phyloP scores from a whole-genome alignment of 2,888 invertebrate genomes.

The Pocota personata region DNA sequence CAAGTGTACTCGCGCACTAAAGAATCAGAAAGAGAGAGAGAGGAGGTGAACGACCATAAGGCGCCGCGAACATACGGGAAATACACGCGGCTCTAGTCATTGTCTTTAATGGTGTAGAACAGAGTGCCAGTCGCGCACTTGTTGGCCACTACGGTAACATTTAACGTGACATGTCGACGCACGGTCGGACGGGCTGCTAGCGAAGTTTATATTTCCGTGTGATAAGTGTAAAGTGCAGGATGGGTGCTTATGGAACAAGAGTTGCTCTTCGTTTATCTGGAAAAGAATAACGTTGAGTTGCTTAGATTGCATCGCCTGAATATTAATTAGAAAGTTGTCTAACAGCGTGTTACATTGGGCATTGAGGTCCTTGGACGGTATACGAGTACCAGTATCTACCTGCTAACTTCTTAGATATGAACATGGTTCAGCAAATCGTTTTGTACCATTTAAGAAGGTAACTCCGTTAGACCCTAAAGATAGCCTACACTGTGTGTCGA shows the following conservation, averaged over 20 bases:
- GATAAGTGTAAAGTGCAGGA: conserved; percentile 38
- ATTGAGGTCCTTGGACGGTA: conserved; percentile 11
- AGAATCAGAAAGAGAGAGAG: neutral
- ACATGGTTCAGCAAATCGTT: too few relatives aligned
- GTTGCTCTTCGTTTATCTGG: conserved; percentile 11
- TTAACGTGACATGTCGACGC: conserved; percentile 64
- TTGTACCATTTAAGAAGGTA: too few relatives aligned
- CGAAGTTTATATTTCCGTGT: conserved; percentile 50
- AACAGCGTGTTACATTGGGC: neutral
- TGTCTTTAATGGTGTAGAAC: conserved; percentile 54
- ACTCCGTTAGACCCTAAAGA: too few relatives aligned
- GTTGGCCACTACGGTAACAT: conserved; percentile 38
- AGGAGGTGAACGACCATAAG: conserved; percentile 70
- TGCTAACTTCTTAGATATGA: too few relatives aligned
- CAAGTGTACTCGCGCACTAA: neutral
- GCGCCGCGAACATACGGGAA: conserved; percentile 62
- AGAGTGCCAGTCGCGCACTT: conserved; percentile 37
- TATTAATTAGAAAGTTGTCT: conserved; percentile 57
- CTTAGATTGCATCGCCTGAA: conserved; percentile 14
- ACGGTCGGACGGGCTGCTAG: neutral
- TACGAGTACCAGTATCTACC: neutral
- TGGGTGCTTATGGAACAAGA: conserved; percentile 23
- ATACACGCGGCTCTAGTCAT: conserved; percentile 35
- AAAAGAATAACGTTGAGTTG: neutral
- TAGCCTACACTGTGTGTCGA: too few relatives aligned